Percentiles rank a stretch among this genome's conserved stretches.
Conservation (phyloP, 2,113 vertebrate species). For the Grallaria varia region DNA sequence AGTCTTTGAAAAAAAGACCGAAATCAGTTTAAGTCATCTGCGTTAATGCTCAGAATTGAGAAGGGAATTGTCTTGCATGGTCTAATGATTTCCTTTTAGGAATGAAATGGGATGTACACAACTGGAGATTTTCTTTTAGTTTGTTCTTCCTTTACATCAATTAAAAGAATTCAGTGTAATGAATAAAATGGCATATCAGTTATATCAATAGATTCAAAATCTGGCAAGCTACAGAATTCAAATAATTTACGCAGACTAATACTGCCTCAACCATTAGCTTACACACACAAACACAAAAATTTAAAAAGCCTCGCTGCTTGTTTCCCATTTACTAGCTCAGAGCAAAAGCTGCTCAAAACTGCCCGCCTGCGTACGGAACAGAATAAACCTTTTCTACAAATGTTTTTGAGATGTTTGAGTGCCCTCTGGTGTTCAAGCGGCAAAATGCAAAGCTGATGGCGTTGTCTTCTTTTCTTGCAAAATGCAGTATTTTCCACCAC, state of each 20-base stretch:
- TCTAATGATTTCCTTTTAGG: neutral
- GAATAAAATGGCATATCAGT: neutral
- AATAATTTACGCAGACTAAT: neutral
- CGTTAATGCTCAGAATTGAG: neutral
- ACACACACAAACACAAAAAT: neutral
- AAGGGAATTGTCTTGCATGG: neutral
- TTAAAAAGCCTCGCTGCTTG: neutral
- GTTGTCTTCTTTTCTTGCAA: neutral
- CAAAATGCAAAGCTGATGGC: neutral
- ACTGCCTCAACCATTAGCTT: neutral
- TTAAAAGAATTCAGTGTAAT: neutral
- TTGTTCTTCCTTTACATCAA: neutral
- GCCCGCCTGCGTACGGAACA: rapidly evolving
- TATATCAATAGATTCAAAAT: neutral
- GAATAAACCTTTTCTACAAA: neutral
- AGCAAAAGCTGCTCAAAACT: neutral
- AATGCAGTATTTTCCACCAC: neutral
- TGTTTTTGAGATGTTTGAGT: neutral
- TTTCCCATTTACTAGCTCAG: neutral
- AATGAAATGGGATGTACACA: neutral
- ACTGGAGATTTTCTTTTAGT: neutral
- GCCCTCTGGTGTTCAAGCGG: slow-evolving; percentile 56
- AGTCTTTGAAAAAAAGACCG: neutral
- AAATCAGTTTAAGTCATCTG: neutral
- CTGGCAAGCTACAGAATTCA: neutral